Conservation (phyloP, 2,113 vertebrate genomes). For the Campylomormyrus numenius region DNA sequence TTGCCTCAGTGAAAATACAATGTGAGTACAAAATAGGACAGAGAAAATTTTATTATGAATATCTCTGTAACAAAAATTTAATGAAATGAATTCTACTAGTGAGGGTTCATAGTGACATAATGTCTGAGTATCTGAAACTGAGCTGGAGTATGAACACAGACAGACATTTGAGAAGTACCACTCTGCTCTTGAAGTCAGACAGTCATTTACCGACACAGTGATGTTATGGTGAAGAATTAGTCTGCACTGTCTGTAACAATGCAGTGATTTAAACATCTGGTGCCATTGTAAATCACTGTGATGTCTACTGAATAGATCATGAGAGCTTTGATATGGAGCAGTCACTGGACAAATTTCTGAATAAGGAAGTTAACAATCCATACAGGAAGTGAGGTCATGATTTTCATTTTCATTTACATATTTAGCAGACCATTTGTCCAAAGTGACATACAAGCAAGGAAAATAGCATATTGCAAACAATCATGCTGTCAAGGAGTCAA, state of each 20-base stretch:
- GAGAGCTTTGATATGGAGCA: not conserved
- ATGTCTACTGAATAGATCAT: not conserved
- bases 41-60: not conserved
- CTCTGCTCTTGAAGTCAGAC: not conserved
- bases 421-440: not conserved
- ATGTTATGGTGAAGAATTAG: not conserved
- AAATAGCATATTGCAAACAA: not conserved
- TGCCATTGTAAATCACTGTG: not conserved
- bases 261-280: not conserved
- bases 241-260: not conserved
- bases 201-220: not conserved
- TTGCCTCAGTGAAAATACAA: not conserved
- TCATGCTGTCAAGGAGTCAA: not conserved
- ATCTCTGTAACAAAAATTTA: not conserved
- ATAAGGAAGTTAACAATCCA: conserved; percentile 29
- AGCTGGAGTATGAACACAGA: not conserved
- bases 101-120: not conserved
- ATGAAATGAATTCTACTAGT: not conserved
- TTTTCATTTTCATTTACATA: not conserved
- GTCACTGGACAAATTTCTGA: not conserved
- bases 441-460: not conserved
- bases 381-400: conserved; percentile 58
- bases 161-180: not conserved
- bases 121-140: not conserved
- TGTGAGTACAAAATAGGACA: not conserved